Evolutionary conservation across 2,888 invertebrate genomes (phyloP), one percentile per base, ranked within the genome.

Genomic region (Frankliniella fusca): DNA sequence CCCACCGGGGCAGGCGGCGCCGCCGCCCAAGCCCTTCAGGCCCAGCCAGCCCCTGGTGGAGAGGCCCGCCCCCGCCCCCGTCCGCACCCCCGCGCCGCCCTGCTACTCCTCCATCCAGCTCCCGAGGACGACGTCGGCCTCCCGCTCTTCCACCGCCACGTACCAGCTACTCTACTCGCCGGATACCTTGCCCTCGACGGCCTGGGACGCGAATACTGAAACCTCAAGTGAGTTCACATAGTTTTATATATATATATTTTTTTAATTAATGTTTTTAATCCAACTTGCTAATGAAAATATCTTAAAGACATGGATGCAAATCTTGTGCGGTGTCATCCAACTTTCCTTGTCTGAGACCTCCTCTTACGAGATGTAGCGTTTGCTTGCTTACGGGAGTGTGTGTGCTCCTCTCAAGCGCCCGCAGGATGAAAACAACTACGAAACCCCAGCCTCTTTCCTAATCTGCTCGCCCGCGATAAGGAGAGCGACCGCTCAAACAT

Each of bases 41-140:
- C 54, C 54, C 15, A 54, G 54, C 54, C 54, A 54, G 54, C 54
- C 54, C 54, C 54, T 54, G 18, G 54, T 54, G 54, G 54, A 20
- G 54, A 15, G 54, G 12, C 54, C 54, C 54, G 54, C 54, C 54
- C 12, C 54, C 54, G 54, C 54, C 11, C 18, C 54, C 54, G 54
- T 20, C 54, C 54, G 18, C 54, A 20, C 20, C 54, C 54, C 18
- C 54, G 54, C 54, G 12, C 54, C 54, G 54, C 54, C 54, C 54
- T 54, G 54, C 90, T 85, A 89, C 89, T 2, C 87, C 87, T 11
- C 89, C 89, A 79, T 88, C 89, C 82, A 87, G 84, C 80, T 87
- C 88, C 87, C 89, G 89, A 82, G 85, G 85, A 11, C 89, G 89
- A 28, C 88, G 87, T 0, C 90, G 88, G 5, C 89, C 90, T 84